phyloP scores from a whole-genome alignment of 2,888 invertebrate genomes.

The Drosophila barbarae region DNA sequence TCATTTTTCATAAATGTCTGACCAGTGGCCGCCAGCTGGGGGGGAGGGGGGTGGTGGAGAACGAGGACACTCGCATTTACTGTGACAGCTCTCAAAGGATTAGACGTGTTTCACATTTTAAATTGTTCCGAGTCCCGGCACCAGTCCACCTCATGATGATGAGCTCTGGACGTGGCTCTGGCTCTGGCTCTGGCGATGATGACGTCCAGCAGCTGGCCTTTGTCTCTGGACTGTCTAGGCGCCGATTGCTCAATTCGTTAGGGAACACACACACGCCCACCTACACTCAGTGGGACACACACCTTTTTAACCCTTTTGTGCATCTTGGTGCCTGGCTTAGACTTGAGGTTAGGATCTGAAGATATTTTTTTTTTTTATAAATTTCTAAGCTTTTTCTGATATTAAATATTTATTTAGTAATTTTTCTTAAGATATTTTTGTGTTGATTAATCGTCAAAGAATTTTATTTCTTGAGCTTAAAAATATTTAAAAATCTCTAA shows the following conservation, averaged over 20 bases:
- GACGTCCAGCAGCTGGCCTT: constrained; percentile 35
- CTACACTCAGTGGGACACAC: neutral
- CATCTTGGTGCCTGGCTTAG: neutral
- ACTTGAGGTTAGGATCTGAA: neutral
- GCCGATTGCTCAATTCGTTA: constrained; percentile 56
- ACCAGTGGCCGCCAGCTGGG: constrained; percentile 40
- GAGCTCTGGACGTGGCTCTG: constrained; percentile 13
- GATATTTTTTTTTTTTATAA: no score
- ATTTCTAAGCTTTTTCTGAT: no score
- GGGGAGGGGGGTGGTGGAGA: neutral
- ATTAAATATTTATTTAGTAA: neutral
- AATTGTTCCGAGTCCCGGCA: constrained; percentile 45
- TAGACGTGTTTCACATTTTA: constrained; percentile 77
- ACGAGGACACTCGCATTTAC: constrained; percentile 57
- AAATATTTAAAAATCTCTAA: neutral
- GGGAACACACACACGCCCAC: constrained; percentile 4
- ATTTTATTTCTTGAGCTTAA: neutral
- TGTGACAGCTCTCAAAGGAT: constrained; percentile 77
- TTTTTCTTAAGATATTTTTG: neutral
- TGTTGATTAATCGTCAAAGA: neutral
- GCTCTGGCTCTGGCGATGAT: constrained; percentile 10
- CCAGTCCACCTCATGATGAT: constrained; percentile 13
- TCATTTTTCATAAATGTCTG: constrained; percentile 72
- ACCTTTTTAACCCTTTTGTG: neutral
- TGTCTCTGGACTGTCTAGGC: constrained; percentile 41